phyloP scores from a whole-genome alignment of 2,113 vertebrate genomes.

The Conger conger region DNA sequence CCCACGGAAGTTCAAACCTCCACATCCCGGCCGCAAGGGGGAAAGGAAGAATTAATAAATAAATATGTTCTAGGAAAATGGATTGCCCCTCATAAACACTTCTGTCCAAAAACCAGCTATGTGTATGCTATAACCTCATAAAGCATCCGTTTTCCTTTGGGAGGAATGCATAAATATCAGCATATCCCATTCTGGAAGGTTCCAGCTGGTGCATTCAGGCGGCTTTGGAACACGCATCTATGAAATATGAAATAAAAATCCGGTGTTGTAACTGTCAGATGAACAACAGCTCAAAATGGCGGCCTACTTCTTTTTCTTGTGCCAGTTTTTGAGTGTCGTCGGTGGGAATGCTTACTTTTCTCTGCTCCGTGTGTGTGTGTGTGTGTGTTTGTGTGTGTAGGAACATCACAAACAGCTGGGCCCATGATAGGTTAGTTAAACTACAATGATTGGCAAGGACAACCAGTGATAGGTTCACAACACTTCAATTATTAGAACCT shows the following conservation, averaged over 20 bases:
- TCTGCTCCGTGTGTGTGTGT: background rate
- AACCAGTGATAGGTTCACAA: background rate
- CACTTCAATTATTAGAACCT: background rate
- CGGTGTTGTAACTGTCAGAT: background rate
- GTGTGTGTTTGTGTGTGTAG: background rate
- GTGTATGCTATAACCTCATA: slow-evolving; percentile 2
- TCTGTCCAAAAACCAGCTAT: background rate
- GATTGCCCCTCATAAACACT: background rate
- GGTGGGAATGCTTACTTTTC: background rate
- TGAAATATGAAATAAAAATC: background rate
- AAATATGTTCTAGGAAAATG: background rate
- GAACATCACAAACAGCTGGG: background rate
- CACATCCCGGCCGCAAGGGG: background rate
- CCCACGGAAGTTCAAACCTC: background rate
- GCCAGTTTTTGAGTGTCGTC: background rate
- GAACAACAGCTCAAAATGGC: background rate
- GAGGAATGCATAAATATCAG: background rate
- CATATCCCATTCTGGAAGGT: background rate
- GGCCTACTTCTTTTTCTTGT: background rate
- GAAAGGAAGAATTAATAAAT: background rate
- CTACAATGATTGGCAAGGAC: background rate
- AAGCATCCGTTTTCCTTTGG: background rate
- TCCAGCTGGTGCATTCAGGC: background rate
- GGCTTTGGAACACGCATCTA: background rate
- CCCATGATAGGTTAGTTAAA: background rate